These are phyloP conservation scores for Xanthostigma xanthostigma DNA, from an alignment of 2,888 invertebrate genomes.

Conservation along the genomic window DNA sequence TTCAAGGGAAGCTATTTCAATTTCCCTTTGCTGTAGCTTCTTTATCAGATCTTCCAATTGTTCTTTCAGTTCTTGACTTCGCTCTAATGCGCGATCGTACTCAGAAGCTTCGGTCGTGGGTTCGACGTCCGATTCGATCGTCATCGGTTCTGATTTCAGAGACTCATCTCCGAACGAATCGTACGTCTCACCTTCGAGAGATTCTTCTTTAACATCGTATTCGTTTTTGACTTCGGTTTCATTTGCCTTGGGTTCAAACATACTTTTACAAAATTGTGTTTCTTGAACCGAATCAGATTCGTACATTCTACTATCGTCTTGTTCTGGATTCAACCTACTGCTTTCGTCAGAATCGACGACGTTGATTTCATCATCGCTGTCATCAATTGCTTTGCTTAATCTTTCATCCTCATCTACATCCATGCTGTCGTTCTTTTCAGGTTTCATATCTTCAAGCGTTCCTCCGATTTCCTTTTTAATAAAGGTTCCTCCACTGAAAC, in stretches of 20 bases:
- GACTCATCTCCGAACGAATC: background rate
- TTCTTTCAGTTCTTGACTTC: conserved; percentile 54
- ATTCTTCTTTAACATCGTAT: background rate
- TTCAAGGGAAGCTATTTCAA: conserved; percentile 72
- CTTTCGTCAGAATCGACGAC: too few species aligned
- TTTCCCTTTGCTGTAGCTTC: conserved; percentile 61
- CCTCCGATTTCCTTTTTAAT: too few species aligned
- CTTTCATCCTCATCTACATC: too few species aligned
- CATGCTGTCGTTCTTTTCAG: too few species aligned
- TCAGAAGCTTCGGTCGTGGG: conserved; percentile 15
- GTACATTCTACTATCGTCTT: too few species aligned
- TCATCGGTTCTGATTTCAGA: conserved; percentile 5
- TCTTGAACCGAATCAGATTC: too few species aligned
- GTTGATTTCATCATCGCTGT: too few species aligned
- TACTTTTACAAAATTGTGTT: conserved; percentile 24
- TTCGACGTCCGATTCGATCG: conserved; percentile 1
- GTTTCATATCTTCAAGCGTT: too few species aligned
- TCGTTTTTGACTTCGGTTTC: background rate
- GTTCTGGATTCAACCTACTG: too few species aligned
- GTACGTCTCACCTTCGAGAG: background rate
- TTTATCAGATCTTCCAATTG: conserved; percentile 66
- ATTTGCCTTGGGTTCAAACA: conserved; percentile 26
- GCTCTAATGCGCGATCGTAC: conserved; percentile 34
- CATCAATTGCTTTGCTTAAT: too few species aligned
- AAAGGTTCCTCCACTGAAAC: too few species aligned